Conservation (phyloP, 1,140 invertebrate genomes). For the Drosophila subobscura region DNA sequence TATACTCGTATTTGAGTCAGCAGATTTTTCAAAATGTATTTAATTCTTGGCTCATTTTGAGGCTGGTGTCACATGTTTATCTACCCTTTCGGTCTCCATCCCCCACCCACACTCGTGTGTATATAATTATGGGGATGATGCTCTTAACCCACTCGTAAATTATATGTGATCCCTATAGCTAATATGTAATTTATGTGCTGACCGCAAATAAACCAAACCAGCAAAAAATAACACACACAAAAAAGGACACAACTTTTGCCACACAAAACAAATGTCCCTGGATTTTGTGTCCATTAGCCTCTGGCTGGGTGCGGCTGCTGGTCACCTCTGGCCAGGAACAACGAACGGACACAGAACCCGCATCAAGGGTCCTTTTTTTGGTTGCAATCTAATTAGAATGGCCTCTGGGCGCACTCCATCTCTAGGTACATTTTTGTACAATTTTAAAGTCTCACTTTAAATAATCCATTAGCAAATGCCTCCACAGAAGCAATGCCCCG, state of each 20-base stretch:
- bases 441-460: constrained; percentile 74
- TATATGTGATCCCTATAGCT: constrained; percentile 77
- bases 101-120: constrained; percentile 15
- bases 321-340: constrained; percentile 41
- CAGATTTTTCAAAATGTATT: constrained; percentile 40
- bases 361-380: constrained; percentile 56
- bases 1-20: constrained; percentile 47
- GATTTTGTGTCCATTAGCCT: constrained; percentile 71
- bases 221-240: constrained; percentile 18
- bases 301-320: constrained; percentile 44
- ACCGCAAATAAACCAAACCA: constrained; percentile 20
- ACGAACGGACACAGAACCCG: constrained; percentile 39
- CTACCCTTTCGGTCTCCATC: not conserved
- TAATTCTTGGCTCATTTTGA: too few relatives aligned
- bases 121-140: constrained; percentile 50
- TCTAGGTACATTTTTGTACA: constrained; percentile 4
- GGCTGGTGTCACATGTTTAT: constrained; percentile 6
- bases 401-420: constrained; percentile 18
- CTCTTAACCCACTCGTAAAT: constrained; percentile 76
- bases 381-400: constrained; percentile 68
- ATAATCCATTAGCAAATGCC: constrained; percentile 76
- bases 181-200: constrained; percentile 77
- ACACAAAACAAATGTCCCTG: constrained; percentile 67
- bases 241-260: constrained; percentile 46
- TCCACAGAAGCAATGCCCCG: constrained; percentile 33